These are phyloP conservation scores for Schizotus pectinicornis DNA, from an alignment of 2,888 invertebrate species.

Conservation along the genomic window DNA sequence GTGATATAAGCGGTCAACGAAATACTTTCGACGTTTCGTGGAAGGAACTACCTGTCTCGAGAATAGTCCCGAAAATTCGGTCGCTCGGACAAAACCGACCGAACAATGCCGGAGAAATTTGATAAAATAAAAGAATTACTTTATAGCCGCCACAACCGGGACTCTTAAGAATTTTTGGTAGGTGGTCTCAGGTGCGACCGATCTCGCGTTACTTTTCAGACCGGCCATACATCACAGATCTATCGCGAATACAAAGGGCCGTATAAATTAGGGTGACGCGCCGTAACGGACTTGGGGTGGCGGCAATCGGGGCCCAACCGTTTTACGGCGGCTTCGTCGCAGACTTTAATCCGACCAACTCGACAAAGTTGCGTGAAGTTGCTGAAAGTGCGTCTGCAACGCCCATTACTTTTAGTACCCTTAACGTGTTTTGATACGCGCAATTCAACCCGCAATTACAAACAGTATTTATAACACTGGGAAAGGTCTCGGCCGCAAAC, in stretches of 20 bases:
- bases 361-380: too few species aligned
- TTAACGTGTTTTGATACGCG: slow-evolving; percentile 2
- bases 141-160: slow-evolving; percentile 1
- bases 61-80: background rate
- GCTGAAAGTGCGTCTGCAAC: background rate
- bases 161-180: slow-evolving; percentile 8
- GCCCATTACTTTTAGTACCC: slow-evolving; percentile 6
- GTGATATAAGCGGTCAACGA: slow-evolving; percentile 6
- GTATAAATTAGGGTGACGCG: background rate
- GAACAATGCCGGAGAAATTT: slow-evolving; percentile 13
- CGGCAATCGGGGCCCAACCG: too few species aligned
- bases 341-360: slow-evolving; percentile 11
- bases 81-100: slow-evolving; percentile 1
- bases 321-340: background rate
- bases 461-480: slow-evolving; percentile 7
- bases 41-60: slow-evolving; percentile 16
- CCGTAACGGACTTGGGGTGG: slow-evolving; percentile 11
- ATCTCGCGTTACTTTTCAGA: slow-evolving; percentile 2
- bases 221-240: background rate
- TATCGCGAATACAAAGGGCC: background rate
- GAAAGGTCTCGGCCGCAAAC: background rate
- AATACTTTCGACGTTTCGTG: slow-evolving; percentile 15
- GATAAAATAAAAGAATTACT: slow-evolving; percentile 14
- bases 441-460: slow-evolving; percentile 4
- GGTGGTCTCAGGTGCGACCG: slow-evolving; percentile 8